Evolutionary conservation across 2,113 vertebrate species (phyloP), one percentile per base, ranked within the genome.

Genomic region (Aphyosemion australe): DNA sequence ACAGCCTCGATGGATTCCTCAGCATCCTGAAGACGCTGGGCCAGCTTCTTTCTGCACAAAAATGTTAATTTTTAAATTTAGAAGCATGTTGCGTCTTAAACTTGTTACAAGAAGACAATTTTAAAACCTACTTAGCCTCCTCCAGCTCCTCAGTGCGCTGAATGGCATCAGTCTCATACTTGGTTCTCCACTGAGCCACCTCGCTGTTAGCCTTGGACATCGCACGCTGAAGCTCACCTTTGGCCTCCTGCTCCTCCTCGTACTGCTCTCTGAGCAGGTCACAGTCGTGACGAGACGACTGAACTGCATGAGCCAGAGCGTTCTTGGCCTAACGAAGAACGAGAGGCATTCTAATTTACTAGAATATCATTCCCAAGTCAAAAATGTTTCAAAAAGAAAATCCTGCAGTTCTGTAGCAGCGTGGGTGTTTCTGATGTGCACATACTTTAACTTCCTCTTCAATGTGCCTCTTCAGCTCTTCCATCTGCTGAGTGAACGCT

Each of bases 401-500:
- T 10, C 19, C 3, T 57, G 10, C 6, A 54, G 16, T 21, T 58
- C 20, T 48, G 5, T 16, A 6, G 16, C 2, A n/a, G 11, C 32
- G 5, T 10, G 54, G 12, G 46, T 8, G 6, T 41, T 64, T 19
- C 39, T 13, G 15, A 18, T 50, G 39, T n/a, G 12, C 31, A 61
- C 75, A 5, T 80, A 90, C 89, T 63, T 91, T 91, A 19, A 88
- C 85, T 85, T 95, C 94, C 79, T 95, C 94, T 13, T 95, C 94
- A 65, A 92, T 65, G 18, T 94, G 94, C 56, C 94, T 93, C 85
- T 94, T 95, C 0, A 94, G 67, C 77, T 95, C 94, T n/a, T 95
- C 94, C 65, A 91, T 79, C 74, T 95, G 94, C 84, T 95, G 93
- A 2, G 90, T 94, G 34, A 84, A 93, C 63, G 91, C 93, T 68